Base-by-base conservation (phyloP, 2,888 invertebrate genomes). In the Clusia tigrina region DNA sequence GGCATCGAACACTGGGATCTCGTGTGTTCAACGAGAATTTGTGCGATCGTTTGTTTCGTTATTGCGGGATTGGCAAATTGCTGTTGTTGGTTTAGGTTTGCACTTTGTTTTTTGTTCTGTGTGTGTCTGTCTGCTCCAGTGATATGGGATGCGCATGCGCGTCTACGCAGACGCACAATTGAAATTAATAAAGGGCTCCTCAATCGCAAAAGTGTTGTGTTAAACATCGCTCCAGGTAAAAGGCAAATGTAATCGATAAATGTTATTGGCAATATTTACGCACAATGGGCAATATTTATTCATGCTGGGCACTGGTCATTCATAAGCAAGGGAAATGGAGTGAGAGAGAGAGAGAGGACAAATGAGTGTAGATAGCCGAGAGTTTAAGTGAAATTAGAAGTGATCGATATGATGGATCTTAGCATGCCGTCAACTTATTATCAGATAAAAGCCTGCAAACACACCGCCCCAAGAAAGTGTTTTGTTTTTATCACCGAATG, bases 111-210 rank as follows among this genome's bases (percentile, higher is more conserved):
- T 12, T 32, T 32, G 32, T 32, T 12, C 12, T 42, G 42, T 42
- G 42, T 17, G 9, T 6, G 6, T 17, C 12, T 32, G 15, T 15
- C n/a, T 48, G 48, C 18, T 9, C 48, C 12, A 42, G n/a, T 42
- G 48, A 18, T 2, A 32, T 32, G 20, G 20, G 10, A 48, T 42
- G 32, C 32, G 6, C 12, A 32, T 32, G 32, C 32, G 32, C 32
- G 32, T 32, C 32, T 32, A n/a, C n/a, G 42, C 6, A 48, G 6
- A 64, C 60, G 67, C 66, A 67, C 67, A 66, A 66, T 67, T 69
- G 67, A 67, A 70, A 70, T 70, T 69, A 70, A 70, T 70, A 69
- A 67, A 60, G 66, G 63, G 65, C 12, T 5, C 23, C 46, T 20
- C 46, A 38, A 38, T 38, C 20, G 22, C 38, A 54, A 3, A 25